Evolutionary conservation across 2,888 invertebrate genomes (phyloP).

Genomic region (Cataglyphis cursor): DNA sequence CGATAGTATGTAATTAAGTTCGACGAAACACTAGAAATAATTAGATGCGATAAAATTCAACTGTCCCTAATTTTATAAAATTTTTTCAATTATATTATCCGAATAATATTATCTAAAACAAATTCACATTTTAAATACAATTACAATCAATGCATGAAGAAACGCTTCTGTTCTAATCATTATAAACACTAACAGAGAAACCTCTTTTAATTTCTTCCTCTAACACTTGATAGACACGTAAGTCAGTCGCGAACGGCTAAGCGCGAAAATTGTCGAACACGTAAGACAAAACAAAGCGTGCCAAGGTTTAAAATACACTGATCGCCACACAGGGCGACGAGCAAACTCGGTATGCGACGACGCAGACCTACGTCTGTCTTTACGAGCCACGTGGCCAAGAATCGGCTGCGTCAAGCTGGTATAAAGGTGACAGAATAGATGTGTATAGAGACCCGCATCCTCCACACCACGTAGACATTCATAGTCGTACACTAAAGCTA

Average conservation of each 20-base stretch:
- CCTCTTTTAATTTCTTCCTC: not conserved
- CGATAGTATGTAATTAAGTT: not conserved
- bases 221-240: conserved; percentile 1
- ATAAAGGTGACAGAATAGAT: conserved; percentile 66
- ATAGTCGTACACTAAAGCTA: conserved; percentile 22
- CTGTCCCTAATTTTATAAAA: not conserved
- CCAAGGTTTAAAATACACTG: conserved; percentile 75
- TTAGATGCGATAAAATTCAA: not conserved
- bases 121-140: not conserved
- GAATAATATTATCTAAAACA: not conserved
- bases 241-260: not conserved
- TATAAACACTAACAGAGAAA: not conserved
- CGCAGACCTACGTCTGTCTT: conserved; percentile 59
- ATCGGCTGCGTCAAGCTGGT: conserved; percentile 52
- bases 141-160: not conserved
- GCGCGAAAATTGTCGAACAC: conserved; percentile 48
- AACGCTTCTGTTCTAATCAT: not conserved
- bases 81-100: not conserved
- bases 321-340: conserved; percentile 38
- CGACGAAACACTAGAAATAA: not conserved
- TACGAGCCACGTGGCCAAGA: conserved; percentile 75
- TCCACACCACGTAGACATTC: conserved; percentile 53
- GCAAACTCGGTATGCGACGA: conserved; percentile 40
- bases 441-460: conserved; percentile 56
- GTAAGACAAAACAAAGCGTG: conserved; percentile 71